These are phyloP conservation scores for Aurelia sp. DNA, from an alignment of 30 jellyfish, hydroid and myxozoan genomes.

Conservation along the genomic window DNA sequence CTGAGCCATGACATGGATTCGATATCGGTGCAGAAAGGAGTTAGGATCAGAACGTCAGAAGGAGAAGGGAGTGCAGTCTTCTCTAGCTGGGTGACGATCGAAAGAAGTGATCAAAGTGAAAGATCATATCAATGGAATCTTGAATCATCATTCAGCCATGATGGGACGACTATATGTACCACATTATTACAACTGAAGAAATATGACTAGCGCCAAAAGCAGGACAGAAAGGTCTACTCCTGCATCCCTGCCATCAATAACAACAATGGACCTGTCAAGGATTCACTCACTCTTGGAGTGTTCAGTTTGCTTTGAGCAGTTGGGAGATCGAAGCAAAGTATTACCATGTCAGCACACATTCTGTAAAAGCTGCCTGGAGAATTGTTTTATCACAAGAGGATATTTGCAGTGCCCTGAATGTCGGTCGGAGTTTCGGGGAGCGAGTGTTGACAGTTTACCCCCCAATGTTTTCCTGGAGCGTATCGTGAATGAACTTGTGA, in stretches of 20 bases:
- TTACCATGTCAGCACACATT: slow-evolving; percentile 96
- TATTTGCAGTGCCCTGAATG: slow-evolving; percentile 95
- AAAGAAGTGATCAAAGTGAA: too few species aligned
- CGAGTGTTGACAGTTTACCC: slow-evolving; percentile 68
- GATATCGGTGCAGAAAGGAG: too few species aligned
- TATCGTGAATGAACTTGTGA: slow-evolving; percentile 48
- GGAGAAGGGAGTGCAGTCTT: too few species aligned
- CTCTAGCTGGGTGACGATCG: too few species aligned
- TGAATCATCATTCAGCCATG: too few species aligned
- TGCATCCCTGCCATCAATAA: neutral
- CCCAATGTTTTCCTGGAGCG: slow-evolving; percentile 86
- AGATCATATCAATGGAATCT: too few species aligned
- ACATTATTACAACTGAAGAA: too few species aligned
- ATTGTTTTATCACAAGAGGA: slow-evolving; percentile 72
- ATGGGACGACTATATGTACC: too few species aligned
- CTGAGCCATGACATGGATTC: too few species aligned
- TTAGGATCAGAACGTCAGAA: too few species aligned
- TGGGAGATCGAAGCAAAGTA: slow-evolving; percentile 88
- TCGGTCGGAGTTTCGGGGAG: slow-evolving; percentile 61
- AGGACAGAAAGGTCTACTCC: too few species aligned
- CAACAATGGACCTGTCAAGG: slow-evolving; percentile 66
- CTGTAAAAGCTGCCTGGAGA: slow-evolving; percentile 75
- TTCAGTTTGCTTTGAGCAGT: slow-evolving; percentile 79
- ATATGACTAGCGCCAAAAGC: too few species aligned
- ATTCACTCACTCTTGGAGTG: slow-evolving; percentile 77